Conservation (phyloP, 1,140 invertebrate species). For the Whitmania pigra region DNA sequence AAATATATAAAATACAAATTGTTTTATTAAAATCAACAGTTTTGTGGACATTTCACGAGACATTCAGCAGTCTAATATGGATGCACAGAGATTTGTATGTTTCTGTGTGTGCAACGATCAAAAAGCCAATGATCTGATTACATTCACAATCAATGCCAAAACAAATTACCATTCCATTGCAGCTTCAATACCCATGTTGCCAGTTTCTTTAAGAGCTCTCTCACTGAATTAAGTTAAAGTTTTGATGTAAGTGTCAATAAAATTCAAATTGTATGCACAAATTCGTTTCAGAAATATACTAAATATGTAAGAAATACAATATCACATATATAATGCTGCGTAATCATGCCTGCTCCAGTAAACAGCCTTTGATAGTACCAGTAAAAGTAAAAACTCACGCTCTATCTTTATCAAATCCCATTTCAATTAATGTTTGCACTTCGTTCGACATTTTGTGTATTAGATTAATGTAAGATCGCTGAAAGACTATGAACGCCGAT, state of each 20-base stretch:
- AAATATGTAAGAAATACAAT: background rate
- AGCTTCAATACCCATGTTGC: background rate
- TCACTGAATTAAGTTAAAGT: background rate
- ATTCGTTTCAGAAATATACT: background rate
- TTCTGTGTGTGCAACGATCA: background rate
- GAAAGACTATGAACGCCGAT: too few relatives aligned
- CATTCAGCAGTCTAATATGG: background rate
- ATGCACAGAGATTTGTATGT: background rate
- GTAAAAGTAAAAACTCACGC: background rate
- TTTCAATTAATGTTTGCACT: background rate
- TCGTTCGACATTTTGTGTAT: too few relatives aligned
- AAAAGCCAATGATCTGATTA: background rate
- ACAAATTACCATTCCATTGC: slow-evolving; percentile 2
- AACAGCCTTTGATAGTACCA: background rate
- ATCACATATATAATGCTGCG: background rate
- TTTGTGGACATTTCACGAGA: background rate
- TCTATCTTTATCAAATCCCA: slow-evolving; percentile 7
- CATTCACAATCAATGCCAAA: background rate
- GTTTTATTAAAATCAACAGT: background rate
- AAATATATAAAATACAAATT: too few relatives aligned
- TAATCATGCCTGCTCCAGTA: too few relatives aligned
- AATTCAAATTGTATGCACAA: background rate
- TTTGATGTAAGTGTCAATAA: background rate
- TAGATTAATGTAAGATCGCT: too few relatives aligned
- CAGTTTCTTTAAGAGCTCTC: background rate